These are phyloP conservation scores for Pogonognathellus flavescens DNA, from an alignment of 1,140 invertebrate genomes.

Conservation along the genomic window DNA sequence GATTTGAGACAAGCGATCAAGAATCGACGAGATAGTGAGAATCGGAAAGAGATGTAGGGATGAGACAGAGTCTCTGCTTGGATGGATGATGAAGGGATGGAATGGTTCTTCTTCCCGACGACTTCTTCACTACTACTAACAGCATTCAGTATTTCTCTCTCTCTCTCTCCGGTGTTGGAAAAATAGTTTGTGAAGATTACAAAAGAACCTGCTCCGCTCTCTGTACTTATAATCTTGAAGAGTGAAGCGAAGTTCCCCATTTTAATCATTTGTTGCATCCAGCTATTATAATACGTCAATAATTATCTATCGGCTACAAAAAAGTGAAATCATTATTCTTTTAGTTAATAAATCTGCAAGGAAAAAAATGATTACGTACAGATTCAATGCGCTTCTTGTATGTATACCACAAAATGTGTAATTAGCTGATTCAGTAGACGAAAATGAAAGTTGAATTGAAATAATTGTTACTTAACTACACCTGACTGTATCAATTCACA, in stretches of 20 bases:
- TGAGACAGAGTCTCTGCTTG: not conserved
- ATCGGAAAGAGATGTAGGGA: conserved; percentile 1
- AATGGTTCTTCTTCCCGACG: not conserved
- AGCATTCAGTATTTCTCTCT: too few species aligned
- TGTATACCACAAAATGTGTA: conserved; percentile 30
- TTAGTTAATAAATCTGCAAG: conserved; percentile 35
- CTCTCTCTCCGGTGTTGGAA: not conserved
- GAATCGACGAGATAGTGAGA: conserved; percentile 8
- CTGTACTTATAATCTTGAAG: not conserved
- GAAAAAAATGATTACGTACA: not conserved
- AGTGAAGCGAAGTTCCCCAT: conserved; percentile 40
- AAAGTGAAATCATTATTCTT: conserved; percentile 49
- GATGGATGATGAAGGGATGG: not conserved
- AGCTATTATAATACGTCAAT: conserved; percentile 49
- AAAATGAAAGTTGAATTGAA: conserved; percentile 32
- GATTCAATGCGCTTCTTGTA: not conserved
- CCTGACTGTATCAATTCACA: conserved; percentile 40
- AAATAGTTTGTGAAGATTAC: conserved; percentile 3
- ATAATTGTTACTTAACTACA: conserved; percentile 47
- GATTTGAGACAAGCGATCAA: conserved; percentile 1
- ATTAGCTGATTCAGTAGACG: conserved; percentile 40
- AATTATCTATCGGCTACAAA: conserved; percentile 46
- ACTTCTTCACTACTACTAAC: too few species aligned
- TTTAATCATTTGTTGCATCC: conserved; percentile 46
- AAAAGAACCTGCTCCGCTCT: conserved; percentile 13